Base-by-base conservation (phyloP, 2,113 vertebrate species). In the Dicaeum eximium region DNA sequence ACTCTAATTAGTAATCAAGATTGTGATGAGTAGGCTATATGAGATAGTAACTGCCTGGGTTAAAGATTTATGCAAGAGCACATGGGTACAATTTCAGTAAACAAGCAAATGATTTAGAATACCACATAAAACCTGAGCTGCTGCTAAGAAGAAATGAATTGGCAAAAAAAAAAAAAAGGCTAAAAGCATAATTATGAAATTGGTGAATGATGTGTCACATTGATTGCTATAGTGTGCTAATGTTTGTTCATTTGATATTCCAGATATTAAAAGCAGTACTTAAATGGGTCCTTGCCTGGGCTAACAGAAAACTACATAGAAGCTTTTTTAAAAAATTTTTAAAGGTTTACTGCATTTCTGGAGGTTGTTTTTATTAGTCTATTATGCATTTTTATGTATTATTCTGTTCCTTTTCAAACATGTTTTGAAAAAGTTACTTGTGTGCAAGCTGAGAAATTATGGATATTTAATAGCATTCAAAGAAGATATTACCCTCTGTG, bases 391-490 rank as follows among this genome's bases (percentile, higher is more conserved):
- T 94, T 91, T 66, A 45, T 71, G 31, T 79, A 71, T 88, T 90
- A 19, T 88, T 77, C 65, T 79, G 24, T 33, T 95, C 16, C 14
- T 14, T 87, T 87, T 81, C 70, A 79, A 66, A 50, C 3, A 1
- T 90, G 38, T 82, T 96, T 92, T 88, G 74, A 94, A 95, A 80
- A 95, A 95, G 58, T 90, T 95, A 88, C 90, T 67, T 92, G 58
- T 86, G 83, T 85, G 87, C 70, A 95, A 73, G 60, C 60, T 94
- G 71, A 77, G 84, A 95, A 93, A 86, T 56, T 47, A 94, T 5
- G 38, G 67, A 77, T 86, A 92, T 96, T 94, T 96, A 95, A 97
- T 82, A 93, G 79, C 58, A 95, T 93, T 94, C 82, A 93, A 90
- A 80, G 75, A 91, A 95, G 84, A 94, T 91, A 92, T 89, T 92